Percentiles rank a stretch among this genome's conserved stretches.
phyloP scores from a whole-genome alignment of 2,113 vertebrate genomes.

The Centropristis striata region DNA sequence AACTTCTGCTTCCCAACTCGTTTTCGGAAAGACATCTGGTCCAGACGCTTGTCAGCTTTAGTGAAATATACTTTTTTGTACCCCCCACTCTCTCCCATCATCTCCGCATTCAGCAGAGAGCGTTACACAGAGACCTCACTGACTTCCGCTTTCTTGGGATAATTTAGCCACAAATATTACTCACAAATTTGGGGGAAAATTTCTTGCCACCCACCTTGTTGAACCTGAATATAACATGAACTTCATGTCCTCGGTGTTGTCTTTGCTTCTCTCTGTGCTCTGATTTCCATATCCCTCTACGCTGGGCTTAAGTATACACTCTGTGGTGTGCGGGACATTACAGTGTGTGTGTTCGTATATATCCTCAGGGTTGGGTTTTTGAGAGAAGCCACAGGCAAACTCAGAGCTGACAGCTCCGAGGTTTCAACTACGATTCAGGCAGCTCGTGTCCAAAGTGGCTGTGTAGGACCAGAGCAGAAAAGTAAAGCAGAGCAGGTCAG shows the following conservation, averaged over 20 bases:
- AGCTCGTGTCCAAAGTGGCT: slow-evolving; percentile 24
- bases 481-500: slow-evolving; percentile 1
- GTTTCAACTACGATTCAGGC: slow-evolving; percentile 28
- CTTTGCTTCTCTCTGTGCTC: slow-evolving; percentile 59
- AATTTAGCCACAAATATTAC: slow-evolving; percentile 46
- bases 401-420: slow-evolving; percentile 30
- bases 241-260: slow-evolving; percentile 55
- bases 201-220: slow-evolving; percentile 68
- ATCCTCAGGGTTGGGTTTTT: slow-evolving; percentile 46
- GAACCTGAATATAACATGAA: slow-evolving; percentile 56
- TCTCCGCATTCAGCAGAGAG: neutral
- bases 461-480: slow-evolving; percentile 19
- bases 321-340: slow-evolving; percentile 58
- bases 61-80: slow-evolving; percentile 9
- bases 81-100: slow-evolving; percentile 1
- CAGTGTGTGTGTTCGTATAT: slow-evolving; percentile 35
- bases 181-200: slow-evolving; percentile 35
- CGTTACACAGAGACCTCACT: neutral
- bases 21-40: slow-evolving; percentile 54
- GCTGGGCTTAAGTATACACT: slow-evolving; percentile 61
- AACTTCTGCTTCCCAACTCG: slow-evolving; percentile 29
- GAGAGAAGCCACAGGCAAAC: slow-evolving; percentile 44
- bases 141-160: slow-evolving; percentile 36
- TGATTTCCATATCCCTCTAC: slow-evolving; percentile 65
- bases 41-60: slow-evolving; percentile 23